Evolutionary conservation across 2,797 vertebrate genomes (phyloP).

Genomic region (Hirundo rustica): DNA sequence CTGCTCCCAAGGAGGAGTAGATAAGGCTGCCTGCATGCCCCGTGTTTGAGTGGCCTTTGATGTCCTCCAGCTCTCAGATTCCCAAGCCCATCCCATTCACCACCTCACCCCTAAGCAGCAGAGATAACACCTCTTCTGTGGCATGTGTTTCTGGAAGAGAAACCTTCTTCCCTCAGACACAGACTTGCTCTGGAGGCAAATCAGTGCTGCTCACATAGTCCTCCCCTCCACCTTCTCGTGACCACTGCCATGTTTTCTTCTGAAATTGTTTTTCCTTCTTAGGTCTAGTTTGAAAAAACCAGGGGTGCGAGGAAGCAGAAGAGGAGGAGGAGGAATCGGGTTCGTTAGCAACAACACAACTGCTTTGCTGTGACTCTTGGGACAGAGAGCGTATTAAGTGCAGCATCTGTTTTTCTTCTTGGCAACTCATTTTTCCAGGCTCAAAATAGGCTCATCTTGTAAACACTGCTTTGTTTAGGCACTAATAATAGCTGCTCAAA

Average conservation of each 20-base stretch:
- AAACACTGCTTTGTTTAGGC: slow-evolving; percentile 24
- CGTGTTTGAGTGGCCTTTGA: not conserved
- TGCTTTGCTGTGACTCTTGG: slow-evolving; percentile 28
- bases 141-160: not conserved
- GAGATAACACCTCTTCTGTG: not conserved
- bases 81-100: not conserved
- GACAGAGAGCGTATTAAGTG: not conserved
- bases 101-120: not conserved
- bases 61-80: not conserved
- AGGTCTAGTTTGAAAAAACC: not conserved
- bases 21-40: not conserved
- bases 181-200: not conserved
- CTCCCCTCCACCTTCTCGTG: not conserved
- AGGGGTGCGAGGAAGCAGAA: not conserved
- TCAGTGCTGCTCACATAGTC: not conserved
- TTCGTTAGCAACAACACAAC: not conserved
- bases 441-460: slow-evolving; percentile 60
- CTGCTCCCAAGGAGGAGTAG: accelerated
- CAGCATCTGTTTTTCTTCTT: slow-evolving; percentile 42
- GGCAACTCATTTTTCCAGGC: slow-evolving; percentile 56
- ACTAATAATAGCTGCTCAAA: slow-evolving; percentile 50
- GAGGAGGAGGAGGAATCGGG: not conserved
- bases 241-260: not conserved
- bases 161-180: not conserved
- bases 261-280: not conserved